phyloP scores from a whole-genome alignment of 2,113 vertebrate genomes.

The Oryzias woworae region DNA sequence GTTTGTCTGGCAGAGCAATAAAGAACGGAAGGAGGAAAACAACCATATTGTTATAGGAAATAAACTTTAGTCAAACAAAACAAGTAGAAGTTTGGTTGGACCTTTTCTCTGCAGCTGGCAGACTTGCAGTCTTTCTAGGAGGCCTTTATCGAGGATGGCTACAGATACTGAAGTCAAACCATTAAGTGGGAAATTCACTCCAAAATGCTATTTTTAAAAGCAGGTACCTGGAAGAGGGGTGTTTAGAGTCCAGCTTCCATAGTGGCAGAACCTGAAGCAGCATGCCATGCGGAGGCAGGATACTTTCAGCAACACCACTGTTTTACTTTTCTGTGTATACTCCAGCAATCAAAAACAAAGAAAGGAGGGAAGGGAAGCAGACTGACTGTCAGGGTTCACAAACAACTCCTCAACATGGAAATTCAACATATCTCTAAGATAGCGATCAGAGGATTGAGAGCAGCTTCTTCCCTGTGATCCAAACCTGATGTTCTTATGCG shows the following conservation, averaged over 20 bases:
- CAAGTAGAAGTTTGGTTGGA: slow-evolving; percentile 6
- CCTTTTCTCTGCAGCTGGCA: slow-evolving; percentile 17
- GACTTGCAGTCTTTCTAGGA: slow-evolving; percentile 33
- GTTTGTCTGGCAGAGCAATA: slow-evolving; percentile 11
- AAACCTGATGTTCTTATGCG: slow-evolving; percentile 48
- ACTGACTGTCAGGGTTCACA: slow-evolving; percentile 19
- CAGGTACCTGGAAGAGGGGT: slow-evolving; percentile 66
- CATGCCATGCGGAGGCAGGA: slow-evolving; percentile 69
- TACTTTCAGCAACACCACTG: slow-evolving; percentile 30
- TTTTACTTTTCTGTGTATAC: slow-evolving; percentile 16
- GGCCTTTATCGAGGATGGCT: slow-evolving; percentile 29
- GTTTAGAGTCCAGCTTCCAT: slow-evolving; percentile 72
- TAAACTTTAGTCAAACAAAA: slow-evolving; percentile 6
- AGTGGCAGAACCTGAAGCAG: slow-evolving; percentile 69
- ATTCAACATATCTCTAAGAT: slow-evolving; percentile 49
- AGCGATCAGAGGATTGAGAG: slow-evolving; percentile 43
- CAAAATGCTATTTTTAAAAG: not conserved
- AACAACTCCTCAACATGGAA: slow-evolving; percentile 41
- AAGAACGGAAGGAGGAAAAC: slow-evolving; percentile 16
- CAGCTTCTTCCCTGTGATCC: slow-evolving; percentile 52
- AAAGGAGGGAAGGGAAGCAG: slow-evolving; percentile 13
- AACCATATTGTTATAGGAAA: slow-evolving; percentile 9
- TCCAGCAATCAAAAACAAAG: slow-evolving; percentile 17
- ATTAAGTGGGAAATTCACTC: slow-evolving; percentile 24
- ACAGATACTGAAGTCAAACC: slow-evolving; percentile 42